Percentiles rank a stretch among this genome's conserved stretches.
Evolutionary conservation across 2,888 invertebrate genomes (phyloP).

Genomic region (Drosophila siamana): DNA sequence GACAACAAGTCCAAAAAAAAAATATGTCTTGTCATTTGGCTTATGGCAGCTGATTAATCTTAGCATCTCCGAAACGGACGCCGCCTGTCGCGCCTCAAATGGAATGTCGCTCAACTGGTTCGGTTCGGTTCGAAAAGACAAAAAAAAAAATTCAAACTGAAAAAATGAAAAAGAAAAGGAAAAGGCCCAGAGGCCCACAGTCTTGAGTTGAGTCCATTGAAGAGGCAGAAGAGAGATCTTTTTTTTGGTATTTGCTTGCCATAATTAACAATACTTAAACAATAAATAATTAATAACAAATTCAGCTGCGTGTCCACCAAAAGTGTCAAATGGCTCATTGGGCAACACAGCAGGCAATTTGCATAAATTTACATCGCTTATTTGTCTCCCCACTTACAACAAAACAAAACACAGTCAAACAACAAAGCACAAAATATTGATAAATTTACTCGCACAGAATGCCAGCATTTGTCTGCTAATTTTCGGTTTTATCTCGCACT

Average conservation of each 20-base stretch:
- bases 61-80: slow-evolving; percentile 68
- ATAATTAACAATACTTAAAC: slow-evolving; percentile 71
- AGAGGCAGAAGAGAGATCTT: slow-evolving; percentile 33
- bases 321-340: slow-evolving; percentile 77
- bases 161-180: slow-evolving; percentile 60
- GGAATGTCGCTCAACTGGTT: slow-evolving; percentile 79
- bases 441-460: slow-evolving; percentile 11
- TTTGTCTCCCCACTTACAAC: slow-evolving; percentile 48
- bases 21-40: slow-evolving; percentile 79
- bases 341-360: slow-evolving; percentile 72
- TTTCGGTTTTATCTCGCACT: background rate
- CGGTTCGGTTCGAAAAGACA: slow-evolving; percentile 42
- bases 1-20: slow-evolving; percentile 40
- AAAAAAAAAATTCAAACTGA: too few species aligned
- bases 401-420: slow-evolving; percentile 5
- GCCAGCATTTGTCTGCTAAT: background rate
- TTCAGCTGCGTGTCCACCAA: slow-evolving; percentile 61
- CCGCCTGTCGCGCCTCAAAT: slow-evolving; percentile 73
- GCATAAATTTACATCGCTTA: slow-evolving; percentile 67
- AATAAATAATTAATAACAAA: slow-evolving; percentile 76
- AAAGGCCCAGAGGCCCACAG: slow-evolving; percentile 56
- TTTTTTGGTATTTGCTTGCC: slow-evolving; percentile 54
- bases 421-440: background rate
- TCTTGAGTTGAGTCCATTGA: slow-evolving; percentile 1
- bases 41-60: slow-evolving; percentile 81